Evolutionary conservation across 2,797 vertebrate genomes (phyloP), one percentile per base, ranked within the genome.

Genomic region (Streptopelia turtur): DNA sequence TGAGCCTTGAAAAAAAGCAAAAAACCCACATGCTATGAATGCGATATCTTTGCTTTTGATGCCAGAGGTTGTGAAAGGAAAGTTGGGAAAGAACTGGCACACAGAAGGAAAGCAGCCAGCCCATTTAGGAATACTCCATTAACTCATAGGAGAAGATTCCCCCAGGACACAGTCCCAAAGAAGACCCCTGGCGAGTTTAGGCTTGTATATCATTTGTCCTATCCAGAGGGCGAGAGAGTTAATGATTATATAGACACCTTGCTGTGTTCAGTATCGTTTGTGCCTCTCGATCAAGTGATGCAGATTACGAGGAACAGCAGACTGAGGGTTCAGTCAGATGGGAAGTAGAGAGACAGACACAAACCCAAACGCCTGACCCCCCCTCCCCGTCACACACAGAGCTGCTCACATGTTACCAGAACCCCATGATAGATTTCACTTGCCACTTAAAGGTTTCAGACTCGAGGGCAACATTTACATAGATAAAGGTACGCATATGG

Each of bases 181-280:
- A 94, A 92, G 92, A 94, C 93, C 93, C 95, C 96, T 96, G 85
- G 94, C 18, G 93, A 97, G 95, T 95, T 89, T 84, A 96, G 90
- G 95, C 96, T 96, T 95, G 95, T 96, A 93, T 96, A 89, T 93
- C 96, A 96, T 93, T 94, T 97, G 90, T 92, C 92, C 95, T 90
- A 89, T 96, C 95, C 93, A 97, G 96, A 96, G 91, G 93, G 95
- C 68, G 56, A 96, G 86, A 89, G 95, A 97, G 96, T 94, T 96
- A 98, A 97, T 97, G 97, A 97, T 94, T 96, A 93, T 91, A 95
- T 79, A 95, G 97, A 94, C 76, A 95, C 91, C 94, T 96, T 94
- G 92, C 93, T 94, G 87, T 95, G 92, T 96, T 97, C 89, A 94
- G 94, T 70, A 60, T 76, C 81, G 53, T 93, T 93, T 96, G 85